Percentiles rank a stretch among this genome's conserved stretches.
phyloP scores from a whole-genome alignment of 2,888 invertebrate genomes.

The Epinotia nisella region DNA sequence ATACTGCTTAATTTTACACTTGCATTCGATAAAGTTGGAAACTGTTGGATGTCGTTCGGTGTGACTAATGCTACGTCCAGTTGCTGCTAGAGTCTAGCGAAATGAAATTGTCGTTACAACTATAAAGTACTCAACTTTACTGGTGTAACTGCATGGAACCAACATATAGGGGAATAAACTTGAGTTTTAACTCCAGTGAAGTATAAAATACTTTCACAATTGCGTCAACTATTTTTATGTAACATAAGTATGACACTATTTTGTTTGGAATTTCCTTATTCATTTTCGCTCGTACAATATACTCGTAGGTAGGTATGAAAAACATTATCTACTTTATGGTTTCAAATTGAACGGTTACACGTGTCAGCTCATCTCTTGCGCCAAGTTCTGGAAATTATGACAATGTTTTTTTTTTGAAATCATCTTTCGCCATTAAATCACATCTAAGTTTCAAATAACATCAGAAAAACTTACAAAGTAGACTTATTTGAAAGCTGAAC shows the following conservation, averaged over 20 bases:
- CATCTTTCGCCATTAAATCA: not conserved
- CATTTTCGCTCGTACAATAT: not conserved
- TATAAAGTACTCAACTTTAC: constrained; percentile 13
- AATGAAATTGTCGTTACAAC: constrained; percentile 17
- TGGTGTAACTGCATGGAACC: not conserved
- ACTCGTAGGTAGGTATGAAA: not conserved
- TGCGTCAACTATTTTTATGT: not conserved
- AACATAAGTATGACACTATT: not conserved
- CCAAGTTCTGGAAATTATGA: not conserved
- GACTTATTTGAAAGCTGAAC: not conserved
- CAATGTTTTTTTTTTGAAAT: not conserved
- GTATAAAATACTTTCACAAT: not conserved
- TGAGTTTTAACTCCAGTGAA: not conserved
- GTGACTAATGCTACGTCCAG: not conserved
- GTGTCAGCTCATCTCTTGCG: not conserved
- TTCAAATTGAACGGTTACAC: not conserved
- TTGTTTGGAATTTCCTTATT: not conserved
- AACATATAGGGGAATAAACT: not conserved
- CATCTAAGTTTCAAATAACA: not conserved
- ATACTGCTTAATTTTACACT: not conserved
- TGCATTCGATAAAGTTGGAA: not conserved
- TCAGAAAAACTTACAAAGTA: not conserved
- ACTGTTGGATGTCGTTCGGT: not conserved
- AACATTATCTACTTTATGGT: not conserved
- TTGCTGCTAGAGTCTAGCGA: not conserved